phyloP scores from a whole-genome alignment of 2,888 invertebrate genomes.

The Drosophila sordidapex region DNA sequence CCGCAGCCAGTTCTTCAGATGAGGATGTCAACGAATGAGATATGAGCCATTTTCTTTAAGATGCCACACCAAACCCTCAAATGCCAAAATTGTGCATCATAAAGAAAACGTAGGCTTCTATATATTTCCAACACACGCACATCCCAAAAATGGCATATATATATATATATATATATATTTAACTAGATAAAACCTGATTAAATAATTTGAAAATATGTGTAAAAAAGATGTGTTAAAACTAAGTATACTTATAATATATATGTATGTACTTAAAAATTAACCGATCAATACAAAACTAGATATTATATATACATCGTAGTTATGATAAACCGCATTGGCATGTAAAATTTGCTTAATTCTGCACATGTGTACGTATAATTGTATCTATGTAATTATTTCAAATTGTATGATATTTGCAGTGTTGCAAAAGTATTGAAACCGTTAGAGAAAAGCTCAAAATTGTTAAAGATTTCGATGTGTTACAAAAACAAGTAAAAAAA shows the following conservation, averaged over 20 bases:
- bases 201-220: conserved; percentile 1
- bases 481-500: conserved; percentile 8
- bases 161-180: conserved; percentile 1
- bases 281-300: conserved; percentile 10
- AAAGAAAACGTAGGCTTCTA: conserved; percentile 75
- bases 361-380: conserved; percentile 51
- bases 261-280: conserved; percentile 23
- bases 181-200: conserved; percentile 18
- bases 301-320: conserved; percentile 17
- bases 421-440: conserved; percentile 28
- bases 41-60: conserved; percentile 85
- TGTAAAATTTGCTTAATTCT: conserved; percentile 38
- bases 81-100: conserved; percentile 56
- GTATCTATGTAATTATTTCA: conserved; percentile 56
- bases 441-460: conserved; percentile 47
- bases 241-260: conserved; percentile 12
- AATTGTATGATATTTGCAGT: conserved; percentile 45
- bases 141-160: conserved; percentile 13
- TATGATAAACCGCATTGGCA: conserved; percentile 32
- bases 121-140: conserved; percentile 2
- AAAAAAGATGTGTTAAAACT: conserved; percentile 15
- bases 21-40: conserved; percentile 85
- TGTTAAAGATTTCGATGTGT: conserved; percentile 38
- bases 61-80: conserved; percentile 40
- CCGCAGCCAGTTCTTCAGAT: conserved; percentile 86